Base-by-base conservation (phyloP, 2,888 invertebrate genomes). In the Epinotia brunnichana region DNA sequence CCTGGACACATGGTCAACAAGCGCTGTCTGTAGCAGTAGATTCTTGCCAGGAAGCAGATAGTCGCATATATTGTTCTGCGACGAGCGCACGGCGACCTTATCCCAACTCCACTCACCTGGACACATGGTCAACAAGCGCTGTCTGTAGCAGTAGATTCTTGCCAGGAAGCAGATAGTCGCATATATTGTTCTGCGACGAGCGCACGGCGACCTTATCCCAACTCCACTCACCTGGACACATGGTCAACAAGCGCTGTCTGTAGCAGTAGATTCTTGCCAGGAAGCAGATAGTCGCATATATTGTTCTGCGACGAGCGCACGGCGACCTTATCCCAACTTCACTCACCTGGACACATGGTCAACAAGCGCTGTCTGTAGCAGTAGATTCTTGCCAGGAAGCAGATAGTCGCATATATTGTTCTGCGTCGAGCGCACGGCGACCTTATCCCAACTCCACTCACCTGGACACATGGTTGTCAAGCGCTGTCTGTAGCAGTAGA, bases 131-230 rank as follows among this genome's bases (percentile, higher is more conserved):
- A 0, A 99, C 98, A 29, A 99, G 94, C 81, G 97, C 97, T 0
- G 99, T 99, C 90, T 99, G 99, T 62, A 99, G 94, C 41, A 99
- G 93, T 19, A 99, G 93, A 91, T 99, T 99, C 91, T 99, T 98
- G 11, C 99, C 98, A 0, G 99, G 99, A 76, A 99, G 94, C 54
- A 99, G 91, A 84, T 98, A 99, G 88, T 99, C 99, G 83, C 99
- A 99, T 86, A 99, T 99, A 83, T 99, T 98, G 91, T 99, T 99
- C 91, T 99, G 99, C 10, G 99, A 99, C 24, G 98, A 98, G 56
- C 99, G 94, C 4, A 99, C 99, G 0, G 99, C 99, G 0, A 99
- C 99, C 99, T 84, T 99, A 99, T 94, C 99, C 99, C 67, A 99
- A 24, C 2, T 24, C 21, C 19, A 62, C 76, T 84, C 68, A 97